Evolutionary conservation across 2,888 invertebrate species (phyloP).

Genomic region (Eledona agricola): DNA sequence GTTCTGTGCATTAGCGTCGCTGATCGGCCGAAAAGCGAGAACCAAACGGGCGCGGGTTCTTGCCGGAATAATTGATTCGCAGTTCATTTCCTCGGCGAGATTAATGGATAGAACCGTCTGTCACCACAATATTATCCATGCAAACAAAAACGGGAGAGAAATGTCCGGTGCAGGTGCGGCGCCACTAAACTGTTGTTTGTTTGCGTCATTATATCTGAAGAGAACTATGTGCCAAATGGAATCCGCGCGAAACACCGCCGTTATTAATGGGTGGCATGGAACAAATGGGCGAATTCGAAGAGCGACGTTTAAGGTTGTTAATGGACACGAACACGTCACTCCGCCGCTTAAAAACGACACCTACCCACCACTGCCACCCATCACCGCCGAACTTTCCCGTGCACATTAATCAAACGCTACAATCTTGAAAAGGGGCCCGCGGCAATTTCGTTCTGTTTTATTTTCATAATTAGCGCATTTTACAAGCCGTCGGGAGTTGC

Average conservation of each 20-base stretch:
- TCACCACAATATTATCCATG: conserved; percentile 56
- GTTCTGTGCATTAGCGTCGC: conserved; percentile 31
- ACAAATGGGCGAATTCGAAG: conserved; percentile 34
- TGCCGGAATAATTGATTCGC: conserved; percentile 48
- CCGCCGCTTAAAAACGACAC: conserved; percentile 25
- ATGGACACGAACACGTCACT: conserved; percentile 35
- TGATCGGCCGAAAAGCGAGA: neutral
- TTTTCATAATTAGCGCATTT: conserved; percentile 23
- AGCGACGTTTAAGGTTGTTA: conserved; percentile 34
- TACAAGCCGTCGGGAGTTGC: neutral
- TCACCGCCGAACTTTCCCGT: conserved; percentile 24
- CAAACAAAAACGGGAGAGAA: conserved; percentile 50
- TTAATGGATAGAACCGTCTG: conserved; percentile 55
- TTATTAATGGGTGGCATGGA: conserved; percentile 37
- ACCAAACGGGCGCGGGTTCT: neutral
- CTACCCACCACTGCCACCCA: conserved; percentile 9
- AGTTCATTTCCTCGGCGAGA: conserved; percentile 54
- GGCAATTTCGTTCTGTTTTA: conserved; percentile 17
- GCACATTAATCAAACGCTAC: conserved; percentile 25
- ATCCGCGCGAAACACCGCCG: conserved; percentile 31
- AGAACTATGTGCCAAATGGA: conserved; percentile 35
- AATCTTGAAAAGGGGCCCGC: conserved; percentile 16
- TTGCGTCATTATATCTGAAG: conserved; percentile 32
- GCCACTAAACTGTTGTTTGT: conserved; percentile 32
- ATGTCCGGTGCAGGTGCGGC: conserved; percentile 51